These are phyloP conservation scores for Drepanosiphum platanoidis DNA, from an alignment of 2,888 invertebrate species.

Conservation along the genomic window DNA sequence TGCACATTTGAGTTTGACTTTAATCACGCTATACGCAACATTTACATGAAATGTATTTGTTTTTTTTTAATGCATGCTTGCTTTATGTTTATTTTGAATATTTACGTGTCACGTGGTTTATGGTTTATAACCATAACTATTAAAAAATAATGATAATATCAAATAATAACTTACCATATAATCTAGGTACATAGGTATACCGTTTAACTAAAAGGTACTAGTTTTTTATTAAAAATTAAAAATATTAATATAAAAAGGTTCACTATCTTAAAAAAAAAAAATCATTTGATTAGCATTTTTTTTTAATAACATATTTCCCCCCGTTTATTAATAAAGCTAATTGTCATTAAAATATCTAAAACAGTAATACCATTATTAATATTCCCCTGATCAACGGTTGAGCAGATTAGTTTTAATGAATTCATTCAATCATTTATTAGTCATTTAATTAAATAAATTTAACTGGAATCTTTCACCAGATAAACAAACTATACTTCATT, in stretches of 20 bases:
- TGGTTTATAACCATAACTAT: not conserved
- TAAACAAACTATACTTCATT: constrained; percentile 30
- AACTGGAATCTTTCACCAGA: constrained; percentile 37
- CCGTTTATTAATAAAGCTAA: constrained; percentile 48
- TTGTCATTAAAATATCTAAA: constrained; percentile 24
- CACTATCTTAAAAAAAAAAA: not conserved
- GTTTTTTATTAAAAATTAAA: not conserved
- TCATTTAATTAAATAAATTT: constrained; percentile 55
- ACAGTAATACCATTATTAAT: constrained; percentile 56
- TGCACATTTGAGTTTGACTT: constrained; percentile 16
- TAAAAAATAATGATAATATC: not conserved
- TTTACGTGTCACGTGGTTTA: not conserved
- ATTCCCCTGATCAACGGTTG: constrained; percentile 54
- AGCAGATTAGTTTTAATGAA: constrained; percentile 60
- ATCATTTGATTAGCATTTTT: constrained; percentile 12
- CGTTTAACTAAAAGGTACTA: too few species aligned
- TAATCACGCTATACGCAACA: constrained; percentile 12
- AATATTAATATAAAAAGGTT: constrained; percentile 28
- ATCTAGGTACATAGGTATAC: not conserved
- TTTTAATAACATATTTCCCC: constrained; percentile 27
- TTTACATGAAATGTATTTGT: not conserved
- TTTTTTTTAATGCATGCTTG: constrained; percentile 30
- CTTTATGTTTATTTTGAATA: constrained; percentile 10
- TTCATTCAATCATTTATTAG: constrained; percentile 49
- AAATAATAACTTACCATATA: not conserved